Evolutionary conservation across 2,888 invertebrate genomes (phyloP), one percentile per base, ranked within the genome.

Genomic region (Euclidia mi): DNA sequence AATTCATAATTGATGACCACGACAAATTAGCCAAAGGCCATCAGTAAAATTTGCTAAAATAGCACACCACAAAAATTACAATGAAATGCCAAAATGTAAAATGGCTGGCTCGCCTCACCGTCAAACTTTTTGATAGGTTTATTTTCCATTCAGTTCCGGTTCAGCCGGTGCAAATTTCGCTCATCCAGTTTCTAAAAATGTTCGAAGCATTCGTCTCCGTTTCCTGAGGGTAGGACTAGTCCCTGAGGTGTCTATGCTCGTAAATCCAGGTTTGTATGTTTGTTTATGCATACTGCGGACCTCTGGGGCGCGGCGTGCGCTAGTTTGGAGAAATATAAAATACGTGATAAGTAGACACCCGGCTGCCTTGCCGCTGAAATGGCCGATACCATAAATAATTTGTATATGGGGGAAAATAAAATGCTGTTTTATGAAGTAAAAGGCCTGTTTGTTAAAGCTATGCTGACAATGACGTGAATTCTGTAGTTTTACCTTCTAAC

Each of bases 221-320:
- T n/a, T n/a, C n/a, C n/a, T 65, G 47, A 52, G 53, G 57, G 60
- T 59, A 64, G 57, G 60, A 69, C 65, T 59, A 66, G 56, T 77
- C 82, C 77, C 80, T 41, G 47, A 79, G 76, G 84, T 61, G 59
- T 43, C 56, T 61, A 59, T 55, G 65, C 73, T 76, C 76, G 74
- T 82, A 84, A 84, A 84, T 82, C 74, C 76, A 76, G 73, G 65
- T 77, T 74, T 68, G 70, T 66, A 78, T 72, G 70, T 76, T 80
- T 78, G 81, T 80, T 76, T 78, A 76, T 76, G 72, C 71, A 75
- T 66, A 66, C 62, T 76, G 63, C 65, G 53, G 63, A 60, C 70
- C 71, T 57, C 50, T 15, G 72, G 65, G 69, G 59, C 58, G 52
- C 40, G 14, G 42, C 11, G 53, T 56, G 65, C 44, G 55, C 56